Conservation (phyloP, 2,797 vertebrate genomes). For the Emydoidea blandingii region DNA sequence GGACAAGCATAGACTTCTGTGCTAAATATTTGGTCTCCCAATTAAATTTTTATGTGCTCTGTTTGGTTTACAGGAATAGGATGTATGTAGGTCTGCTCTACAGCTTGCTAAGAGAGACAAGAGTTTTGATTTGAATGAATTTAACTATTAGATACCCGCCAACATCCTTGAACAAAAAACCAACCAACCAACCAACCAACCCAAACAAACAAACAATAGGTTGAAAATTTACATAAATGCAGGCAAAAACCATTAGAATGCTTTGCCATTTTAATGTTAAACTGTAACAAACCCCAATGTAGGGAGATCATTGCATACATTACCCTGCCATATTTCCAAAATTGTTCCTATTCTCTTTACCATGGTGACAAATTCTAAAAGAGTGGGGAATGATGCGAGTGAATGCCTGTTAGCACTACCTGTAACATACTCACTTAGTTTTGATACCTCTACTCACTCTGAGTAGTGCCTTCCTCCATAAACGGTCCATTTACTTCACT, state of each 20-base stretch:
- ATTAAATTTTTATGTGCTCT: neutral
- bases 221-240: neutral
- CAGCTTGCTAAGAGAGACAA: neutral
- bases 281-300: neutral
- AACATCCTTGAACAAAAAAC: neutral
- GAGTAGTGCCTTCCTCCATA: neutral
- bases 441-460: neutral
- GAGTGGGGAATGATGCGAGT: neutral
- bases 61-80: neutral
- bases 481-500: neutral
- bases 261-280: neutral
- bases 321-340: neutral
- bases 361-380: neutral
- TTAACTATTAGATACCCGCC: neutral
- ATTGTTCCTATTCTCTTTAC: neutral
- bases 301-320: neutral
- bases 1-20: neutral
- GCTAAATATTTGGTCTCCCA: neutral
- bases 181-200: neutral
- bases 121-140: neutral
- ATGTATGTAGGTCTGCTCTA: neutral
- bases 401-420: neutral
- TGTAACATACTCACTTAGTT: neutral
- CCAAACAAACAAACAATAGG: neutral
- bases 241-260: neutral